Base-by-base conservation (phyloP, 2,797 vertebrate genomes). In the Chlorospingus flavigularis region DNA sequence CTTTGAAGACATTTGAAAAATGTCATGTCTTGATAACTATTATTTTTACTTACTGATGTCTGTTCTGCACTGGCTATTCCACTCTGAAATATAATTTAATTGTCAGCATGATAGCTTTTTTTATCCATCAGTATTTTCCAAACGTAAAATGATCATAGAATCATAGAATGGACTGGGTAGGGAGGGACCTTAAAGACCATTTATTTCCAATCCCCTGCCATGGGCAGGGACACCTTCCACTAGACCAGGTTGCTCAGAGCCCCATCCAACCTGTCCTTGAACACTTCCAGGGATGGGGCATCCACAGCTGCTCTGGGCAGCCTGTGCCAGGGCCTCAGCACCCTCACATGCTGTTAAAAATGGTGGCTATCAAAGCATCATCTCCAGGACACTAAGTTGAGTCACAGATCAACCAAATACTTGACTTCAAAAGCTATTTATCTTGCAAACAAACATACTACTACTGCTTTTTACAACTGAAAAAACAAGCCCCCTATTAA, bases 1-100 rank as follows among this genome's bases (percentile, higher is more conserved):
- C 85, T 85, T 76, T 93, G 86, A 88, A 94, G 95, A 95, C 93
- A 95, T 89, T 68, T 95, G 92, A 94, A 92, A 96, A 96, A 93
- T 93, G 74, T 84, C 88, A 94, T 90, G 88, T 93, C 90, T 83
- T 57, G 37, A 20, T 66, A 89, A 62, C 79, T 90, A 26, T 88
- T 62, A 33, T 83, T 96, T 95, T 94, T 84, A 87, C 87, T 88
- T 90, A 86, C 71, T 62, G 35, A 57, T 66, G 48, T 83, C 89
- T 70, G 55, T 81, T 81, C 84, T 7, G 1, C 55, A 48, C 62
- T 74, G 61, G 63, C 81, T 87, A 60, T 62, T 87, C 79, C 87
- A 57, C 66, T 90, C 79, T 9, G 67, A 95, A 94, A 88, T 55
- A 81, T 35, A 92, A 94, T 86, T 90, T 86, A 81, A 77, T 76